Conservation (phyloP, 2,888 invertebrate species). For the Melanostoma mellinum region DNA sequence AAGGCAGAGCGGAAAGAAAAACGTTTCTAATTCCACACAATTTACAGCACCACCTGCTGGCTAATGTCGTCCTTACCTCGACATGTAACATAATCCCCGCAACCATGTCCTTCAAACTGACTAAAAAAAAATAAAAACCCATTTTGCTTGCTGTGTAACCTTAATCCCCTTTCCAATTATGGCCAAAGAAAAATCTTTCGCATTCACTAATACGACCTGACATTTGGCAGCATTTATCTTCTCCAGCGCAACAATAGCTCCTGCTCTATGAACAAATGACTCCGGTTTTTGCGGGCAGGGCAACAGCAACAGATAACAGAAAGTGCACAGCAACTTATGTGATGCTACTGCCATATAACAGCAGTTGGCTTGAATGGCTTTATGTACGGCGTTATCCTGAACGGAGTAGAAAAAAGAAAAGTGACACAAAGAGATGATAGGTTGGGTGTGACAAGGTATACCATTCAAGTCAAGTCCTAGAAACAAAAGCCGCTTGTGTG, state of each 20-base stretch:
- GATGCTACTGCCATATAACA: slow-evolving; percentile 33
- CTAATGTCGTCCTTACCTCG: background rate
- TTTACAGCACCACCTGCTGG: slow-evolving; percentile 5
- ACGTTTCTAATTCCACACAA: background rate
- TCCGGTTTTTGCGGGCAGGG: background rate
- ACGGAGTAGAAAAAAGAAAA: background rate
- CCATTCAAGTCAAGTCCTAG: slow-evolving; percentile 42
- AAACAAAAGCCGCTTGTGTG: slow-evolving; percentile 30
- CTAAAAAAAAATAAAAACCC: background rate
- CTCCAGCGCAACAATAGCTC: slow-evolving; percentile 13
- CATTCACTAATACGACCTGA: slow-evolving; percentile 16
- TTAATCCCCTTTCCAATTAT: slow-evolving; percentile 47
- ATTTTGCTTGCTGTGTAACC: slow-evolving; percentile 6
- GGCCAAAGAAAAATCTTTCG: background rate
- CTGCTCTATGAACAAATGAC: slow-evolving; percentile 27
- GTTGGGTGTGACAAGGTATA: slow-evolving; percentile 38
- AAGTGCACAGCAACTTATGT: slow-evolving; percentile 28
- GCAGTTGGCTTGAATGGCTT: slow-evolving; percentile 53
- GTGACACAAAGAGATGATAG: slow-evolving; percentile 14
- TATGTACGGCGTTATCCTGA: slow-evolving; percentile 23
- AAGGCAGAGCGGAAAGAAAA: too few species aligned
- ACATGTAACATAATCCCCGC: slow-evolving; percentile 1
- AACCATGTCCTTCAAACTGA: slow-evolving; percentile 18
- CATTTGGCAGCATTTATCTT: slow-evolving; percentile 36
- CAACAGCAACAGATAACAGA: slow-evolving; percentile 17